Evolutionary conservation across 2,888 invertebrate species (phyloP).

Genomic region (Caenorhabditis becei): DNA sequence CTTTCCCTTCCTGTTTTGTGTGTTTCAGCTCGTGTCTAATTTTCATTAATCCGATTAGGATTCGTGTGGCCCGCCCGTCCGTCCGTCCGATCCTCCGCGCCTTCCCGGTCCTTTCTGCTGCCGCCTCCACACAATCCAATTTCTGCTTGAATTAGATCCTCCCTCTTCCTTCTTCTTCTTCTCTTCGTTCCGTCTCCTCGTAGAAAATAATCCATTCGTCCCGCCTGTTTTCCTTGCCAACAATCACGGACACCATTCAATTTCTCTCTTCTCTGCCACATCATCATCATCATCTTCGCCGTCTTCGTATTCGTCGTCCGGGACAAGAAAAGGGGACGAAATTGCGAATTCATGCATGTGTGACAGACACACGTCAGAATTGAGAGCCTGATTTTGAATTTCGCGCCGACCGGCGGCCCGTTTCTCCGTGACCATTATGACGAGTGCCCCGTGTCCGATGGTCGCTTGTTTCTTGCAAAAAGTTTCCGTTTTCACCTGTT

Average conservation of each 20-base stretch:
- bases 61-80: background rate
- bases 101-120: background rate
- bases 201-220: conserved; percentile 15
- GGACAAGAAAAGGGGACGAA: conserved; percentile 19
- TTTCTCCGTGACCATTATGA: conserved; percentile 14
- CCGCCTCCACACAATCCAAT: conserved; percentile 36
- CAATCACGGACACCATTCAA: conserved; percentile 13
- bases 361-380: conserved; percentile 55
- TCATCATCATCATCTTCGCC: conserved; percentile 27
- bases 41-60: conserved; percentile 48
- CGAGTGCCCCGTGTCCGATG: conserved; percentile 1
- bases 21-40: conserved; percentile 30
- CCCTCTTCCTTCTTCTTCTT: conserved; percentile 19
- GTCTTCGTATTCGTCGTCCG: background rate
- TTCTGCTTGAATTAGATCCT: conserved; percentile 15
- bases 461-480: conserved; percentile 1
- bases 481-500: conserved; percentile 1
- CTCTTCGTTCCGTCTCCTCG: conserved; percentile 14
- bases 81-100: conserved; percentile 2
- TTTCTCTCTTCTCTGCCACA: conserved; percentile 25
- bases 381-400: conserved; percentile 40
- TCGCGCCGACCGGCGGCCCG: background rate
- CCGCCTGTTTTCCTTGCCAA: background rate
- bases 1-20: conserved; percentile 18
- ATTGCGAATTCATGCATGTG: conserved; percentile 59